Conservation (phyloP, 2,797 vertebrate genomes). For the Labroides dimidiatus region DNA sequence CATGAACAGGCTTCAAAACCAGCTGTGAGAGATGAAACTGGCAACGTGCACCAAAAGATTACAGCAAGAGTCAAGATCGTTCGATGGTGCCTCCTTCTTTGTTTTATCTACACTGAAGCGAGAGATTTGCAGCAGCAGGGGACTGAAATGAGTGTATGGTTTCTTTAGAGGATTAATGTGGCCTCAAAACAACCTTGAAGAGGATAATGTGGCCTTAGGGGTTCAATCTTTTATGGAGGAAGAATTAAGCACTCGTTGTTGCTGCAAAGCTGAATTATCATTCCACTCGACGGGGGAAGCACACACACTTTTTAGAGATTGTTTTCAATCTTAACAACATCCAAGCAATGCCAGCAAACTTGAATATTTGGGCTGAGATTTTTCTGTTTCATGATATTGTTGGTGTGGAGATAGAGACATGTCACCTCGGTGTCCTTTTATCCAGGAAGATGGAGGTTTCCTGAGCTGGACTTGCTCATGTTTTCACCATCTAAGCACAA, state of each 20-base stretch:
- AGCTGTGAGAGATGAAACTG: background rate
- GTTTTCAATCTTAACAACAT: no score
- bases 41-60: no score
- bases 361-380: no score
- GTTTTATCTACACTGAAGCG: conserved; percentile 18
- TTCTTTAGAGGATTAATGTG: conserved; percentile 5
- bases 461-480: no score
- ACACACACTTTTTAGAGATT: no score
- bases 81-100: background rate
- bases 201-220: conserved; percentile 13
- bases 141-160: conserved; percentile 30
- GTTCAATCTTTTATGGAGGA: background rate
- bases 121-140: conserved; percentile 6
- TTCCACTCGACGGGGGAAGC: background rate
- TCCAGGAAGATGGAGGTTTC: no score
- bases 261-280: background rate
- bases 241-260: background rate
- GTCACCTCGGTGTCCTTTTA: no score
- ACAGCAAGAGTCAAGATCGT: no score
- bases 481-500: no score
- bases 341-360: no score
- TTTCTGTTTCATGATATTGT: no score
- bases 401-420: no score
- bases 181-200: conserved; percentile 22
- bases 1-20: background rate